Evolutionary conservation across 2,113 vertebrate genomes (phyloP), one percentile per base, ranked within the genome.

Genomic region (Tor tambroides): DNA sequence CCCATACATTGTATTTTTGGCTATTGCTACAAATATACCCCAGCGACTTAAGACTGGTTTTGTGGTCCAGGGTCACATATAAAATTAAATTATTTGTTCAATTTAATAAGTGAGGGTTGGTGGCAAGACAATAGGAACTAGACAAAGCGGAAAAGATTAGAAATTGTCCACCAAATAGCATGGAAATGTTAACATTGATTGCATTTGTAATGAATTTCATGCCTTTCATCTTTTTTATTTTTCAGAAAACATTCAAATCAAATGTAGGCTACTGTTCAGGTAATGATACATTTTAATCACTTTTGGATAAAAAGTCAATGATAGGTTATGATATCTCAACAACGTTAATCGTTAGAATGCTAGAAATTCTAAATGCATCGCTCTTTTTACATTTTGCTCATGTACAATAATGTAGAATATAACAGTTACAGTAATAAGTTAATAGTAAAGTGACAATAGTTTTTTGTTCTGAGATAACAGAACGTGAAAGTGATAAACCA

Each of bases 401-500:
- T 63, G 26, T 65, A 65, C 61, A 65, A 28, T 28, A 28, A 65
- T 5, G n/a, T 63, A 26, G 4, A 56, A 59, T 26, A 26, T 5
- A 63, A 72, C 9, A 23, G 35, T 41, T 41, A 12, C 21, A 23
- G 38, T 38, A 38, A 38, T 6, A 12, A n/a, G 21, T 41, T 59
- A n/a, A 59, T 10, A n/a, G 56, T 23, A 61, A 69, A 46, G 12
- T 46, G 5, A 43, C 3, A 46, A 30, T 46, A 49, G 8, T 17
- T 41, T 71, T 46, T 32, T 72, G 7, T 30, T 49, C 14, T 51
- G 35, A 54, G 43, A 30, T 54, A 78, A 87, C 14, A 17, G 0
- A 78, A 23, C 15, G 23, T 84, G 46, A 87, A 76, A 83, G 56
- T 69, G n/a, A 46, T 63, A 6, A 63, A 35, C 23, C 38, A 78